Percentiles rank a stretch among this genome's conserved stretches.
These are phyloP conservation scores for Poecile atricapillus DNA, from an alignment of 2,113 vertebrate genomes.

Conservation along the genomic window DNA sequence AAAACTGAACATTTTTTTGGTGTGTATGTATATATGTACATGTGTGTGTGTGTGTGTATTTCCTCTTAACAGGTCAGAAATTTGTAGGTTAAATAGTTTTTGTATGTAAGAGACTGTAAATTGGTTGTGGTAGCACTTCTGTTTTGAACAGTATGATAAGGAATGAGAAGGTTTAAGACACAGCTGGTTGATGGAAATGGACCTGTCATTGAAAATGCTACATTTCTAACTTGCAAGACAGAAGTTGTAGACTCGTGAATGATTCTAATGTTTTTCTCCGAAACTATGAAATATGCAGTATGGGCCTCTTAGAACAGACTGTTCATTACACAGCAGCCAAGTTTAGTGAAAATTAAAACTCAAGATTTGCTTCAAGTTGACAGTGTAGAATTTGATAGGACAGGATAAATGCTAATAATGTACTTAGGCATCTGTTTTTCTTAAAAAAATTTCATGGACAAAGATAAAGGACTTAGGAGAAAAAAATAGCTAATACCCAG, in stretches of 20 bases:
- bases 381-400: background rate
- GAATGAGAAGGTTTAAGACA: background rate
- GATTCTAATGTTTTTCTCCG: background rate
- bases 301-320: background rate
- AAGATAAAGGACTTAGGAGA: background rate
- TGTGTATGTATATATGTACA: background rate
- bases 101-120: background rate
- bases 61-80: background rate
- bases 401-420: background rate
- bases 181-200: background rate
- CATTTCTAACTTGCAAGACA: background rate
- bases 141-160: background rate
- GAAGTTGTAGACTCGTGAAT: background rate
- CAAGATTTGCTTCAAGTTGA: background rate
- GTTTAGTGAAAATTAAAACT: background rate
- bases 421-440: background rate
- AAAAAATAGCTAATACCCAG: background rate
- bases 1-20: background rate
- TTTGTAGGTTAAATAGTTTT: background rate
- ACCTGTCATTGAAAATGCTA: background rate
- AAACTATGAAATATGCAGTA: background rate
- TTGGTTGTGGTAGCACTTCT: background rate
- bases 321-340: background rate
- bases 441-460: background rate
- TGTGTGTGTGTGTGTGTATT: background rate